Conservation (phyloP, 2,113 vertebrate species). For the Ginglymostoma cirratum region DNA sequence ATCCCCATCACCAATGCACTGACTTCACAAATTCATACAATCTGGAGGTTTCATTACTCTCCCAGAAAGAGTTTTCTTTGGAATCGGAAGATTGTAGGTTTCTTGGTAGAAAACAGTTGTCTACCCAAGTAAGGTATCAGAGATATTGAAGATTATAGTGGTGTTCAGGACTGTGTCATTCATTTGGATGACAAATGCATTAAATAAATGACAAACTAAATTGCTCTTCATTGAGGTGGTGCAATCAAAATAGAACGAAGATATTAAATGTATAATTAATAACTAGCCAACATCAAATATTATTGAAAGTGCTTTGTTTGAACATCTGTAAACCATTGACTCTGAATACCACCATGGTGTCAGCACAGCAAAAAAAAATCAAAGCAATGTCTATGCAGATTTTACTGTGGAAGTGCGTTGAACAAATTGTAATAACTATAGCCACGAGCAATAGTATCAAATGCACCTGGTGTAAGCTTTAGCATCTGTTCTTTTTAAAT, state of each 20-base stretch:
- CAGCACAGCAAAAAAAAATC: background rate
- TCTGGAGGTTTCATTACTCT: too few relatives aligned
- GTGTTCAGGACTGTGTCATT: background rate
- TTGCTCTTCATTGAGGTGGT: background rate
- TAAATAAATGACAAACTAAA: background rate
- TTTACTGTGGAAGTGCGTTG: background rate
- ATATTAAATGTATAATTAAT: background rate
- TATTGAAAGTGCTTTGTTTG: background rate
- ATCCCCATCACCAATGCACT: too few relatives aligned
- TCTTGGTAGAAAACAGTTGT: background rate
- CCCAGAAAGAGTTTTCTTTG: too few relatives aligned
- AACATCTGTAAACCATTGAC: background rate
- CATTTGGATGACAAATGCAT: background rate
- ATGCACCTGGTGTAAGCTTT: background rate
- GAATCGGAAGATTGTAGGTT: too few relatives aligned
- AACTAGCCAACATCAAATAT: background rate
- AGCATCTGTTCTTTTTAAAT: background rate
- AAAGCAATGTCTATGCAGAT: background rate
- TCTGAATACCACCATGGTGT: background rate
- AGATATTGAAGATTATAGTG: background rate
- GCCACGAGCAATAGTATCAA: background rate
- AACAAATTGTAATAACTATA: constrained; percentile 3
- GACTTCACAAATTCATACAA: too few relatives aligned
- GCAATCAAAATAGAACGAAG: background rate
- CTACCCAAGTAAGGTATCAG: background rate